Percentiles rank a stretch among this genome's conserved stretches.
Conservation (phyloP, 2,797 vertebrate species). For the Lagodon rhomboides region DNA sequence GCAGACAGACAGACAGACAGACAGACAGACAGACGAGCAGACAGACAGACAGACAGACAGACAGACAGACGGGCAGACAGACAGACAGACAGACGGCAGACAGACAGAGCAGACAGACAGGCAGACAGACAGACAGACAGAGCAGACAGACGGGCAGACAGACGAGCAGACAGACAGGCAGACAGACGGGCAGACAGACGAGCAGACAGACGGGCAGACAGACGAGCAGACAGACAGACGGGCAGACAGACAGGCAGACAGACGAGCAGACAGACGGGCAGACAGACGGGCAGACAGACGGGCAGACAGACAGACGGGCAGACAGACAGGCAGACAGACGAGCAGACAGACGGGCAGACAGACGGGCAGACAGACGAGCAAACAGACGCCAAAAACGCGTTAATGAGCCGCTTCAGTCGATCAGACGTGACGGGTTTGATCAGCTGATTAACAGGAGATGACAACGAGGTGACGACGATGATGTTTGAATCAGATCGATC, state of each 20-base stretch:
- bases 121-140: neutral
- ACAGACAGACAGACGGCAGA: no score
- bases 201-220: slow-evolving; percentile 12
- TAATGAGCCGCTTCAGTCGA: neutral
- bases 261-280: neutral
- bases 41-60: neutral
- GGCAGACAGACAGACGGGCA: neutral
- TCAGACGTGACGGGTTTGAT: neutral
- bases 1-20: no score
- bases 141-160: slow-evolving; percentile 11
- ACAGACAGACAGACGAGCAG: slow-evolving; percentile 11
- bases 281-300: slow-evolving; percentile 4
- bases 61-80: slow-evolving; percentile 12
- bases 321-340: slow-evolving; percentile 3
- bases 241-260: slow-evolving; percentile 12
- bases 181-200: neutral
- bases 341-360: neutral
- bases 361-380: neutral
- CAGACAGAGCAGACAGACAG: slow-evolving; percentile 2
- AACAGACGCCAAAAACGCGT: neutral
- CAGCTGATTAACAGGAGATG: neutral
- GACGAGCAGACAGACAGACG: no score
- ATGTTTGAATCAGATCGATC: no score
- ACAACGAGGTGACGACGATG: neutral
- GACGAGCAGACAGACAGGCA: neutral